These are phyloP conservation scores for Dascyllus trimaculatus DNA, from an alignment of 2,113 vertebrate genomes.

Conservation along the genomic window DNA sequence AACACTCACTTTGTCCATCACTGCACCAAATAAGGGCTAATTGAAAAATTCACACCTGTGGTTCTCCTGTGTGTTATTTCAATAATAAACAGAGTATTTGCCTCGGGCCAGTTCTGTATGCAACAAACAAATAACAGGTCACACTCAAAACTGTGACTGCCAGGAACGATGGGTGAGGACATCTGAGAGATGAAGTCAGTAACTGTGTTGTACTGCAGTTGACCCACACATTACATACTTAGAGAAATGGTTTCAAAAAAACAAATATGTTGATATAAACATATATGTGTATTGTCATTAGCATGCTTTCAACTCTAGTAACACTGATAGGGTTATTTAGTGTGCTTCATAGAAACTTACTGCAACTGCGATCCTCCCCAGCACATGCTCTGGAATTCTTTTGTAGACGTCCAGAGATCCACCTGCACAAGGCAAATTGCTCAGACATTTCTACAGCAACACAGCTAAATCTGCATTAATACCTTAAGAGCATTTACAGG, in stretches of 20 bases:
- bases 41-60: conserved; percentile 70
- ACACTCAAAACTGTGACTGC: conserved; percentile 35
- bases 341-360: conserved; percentile 71
- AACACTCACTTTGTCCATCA: conserved; percentile 46
- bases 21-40: conserved; percentile 53
- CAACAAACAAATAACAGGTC: conserved; percentile 38
- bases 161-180: too few relatives aligned
- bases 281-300: too few relatives aligned
- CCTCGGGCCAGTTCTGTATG: conserved; percentile 15
- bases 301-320: too few relatives aligned
- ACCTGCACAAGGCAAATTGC: conserved; percentile 81
- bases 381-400: conserved; percentile 94
- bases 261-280: too few relatives aligned
- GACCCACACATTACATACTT: too few relatives aligned
- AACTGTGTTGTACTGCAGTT: neutral
- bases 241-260: too few relatives aligned
- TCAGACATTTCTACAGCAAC: neutral
- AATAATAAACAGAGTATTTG: conserved; percentile 31
- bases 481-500: too few relatives aligned
- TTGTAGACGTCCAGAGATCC: conserved; percentile 98
- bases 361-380: conserved; percentile 95
- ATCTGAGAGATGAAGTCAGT: neutral
- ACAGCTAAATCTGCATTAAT: neutral
- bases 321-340: too few relatives aligned
- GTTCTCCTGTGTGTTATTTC: conserved; percentile 45